These are phyloP conservation scores for Scaptomyza pallida DNA, from an alignment of 1,140 invertebrate genomes.

Conservation along the genomic window DNA sequence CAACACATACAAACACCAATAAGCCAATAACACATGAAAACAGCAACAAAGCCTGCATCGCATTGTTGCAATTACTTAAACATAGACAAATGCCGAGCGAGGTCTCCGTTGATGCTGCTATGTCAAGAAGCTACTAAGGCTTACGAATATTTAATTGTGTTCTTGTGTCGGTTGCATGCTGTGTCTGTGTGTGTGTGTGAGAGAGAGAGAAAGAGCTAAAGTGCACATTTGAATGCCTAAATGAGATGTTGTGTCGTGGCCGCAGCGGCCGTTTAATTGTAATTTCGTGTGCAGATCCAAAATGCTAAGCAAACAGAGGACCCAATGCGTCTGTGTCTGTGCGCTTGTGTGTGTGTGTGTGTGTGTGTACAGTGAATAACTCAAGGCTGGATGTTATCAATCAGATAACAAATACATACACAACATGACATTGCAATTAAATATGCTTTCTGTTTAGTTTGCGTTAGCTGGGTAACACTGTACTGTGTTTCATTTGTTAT, in stretches of 20 bases:
- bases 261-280: slow-evolving; percentile 64
- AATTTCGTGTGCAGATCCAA: slow-evolving; percentile 59
- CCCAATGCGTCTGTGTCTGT: not conserved
- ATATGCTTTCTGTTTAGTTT: not conserved
- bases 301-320: slow-evolving; percentile 60
- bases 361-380: slow-evolving; percentile 19
- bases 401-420: no score
- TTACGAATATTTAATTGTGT: slow-evolving; percentile 29
- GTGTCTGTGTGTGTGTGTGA: slow-evolving; percentile 18
- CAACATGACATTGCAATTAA: not conserved
- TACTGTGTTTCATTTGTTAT: slow-evolving; percentile 43
- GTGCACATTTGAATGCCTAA: slow-evolving; percentile 59
- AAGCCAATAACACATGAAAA: not conserved
- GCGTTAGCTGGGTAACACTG: not conserved
- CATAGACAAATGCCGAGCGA: not conserved
- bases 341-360: slow-evolving; percentile 23
- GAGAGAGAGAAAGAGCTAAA: slow-evolving; percentile 8
- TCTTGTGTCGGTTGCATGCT: slow-evolving; percentile 2
- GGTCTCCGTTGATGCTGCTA: not conserved
- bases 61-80: not conserved
- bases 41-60: slow-evolving; percentile 2
- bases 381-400: not conserved
- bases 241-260: slow-evolving; percentile 50
- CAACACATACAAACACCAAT: not conserved
- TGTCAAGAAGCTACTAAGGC: slow-evolving; percentile 21